phyloP scores from a whole-genome alignment of 2,888 invertebrate genomes.

The Periphyllus acericola region DNA sequence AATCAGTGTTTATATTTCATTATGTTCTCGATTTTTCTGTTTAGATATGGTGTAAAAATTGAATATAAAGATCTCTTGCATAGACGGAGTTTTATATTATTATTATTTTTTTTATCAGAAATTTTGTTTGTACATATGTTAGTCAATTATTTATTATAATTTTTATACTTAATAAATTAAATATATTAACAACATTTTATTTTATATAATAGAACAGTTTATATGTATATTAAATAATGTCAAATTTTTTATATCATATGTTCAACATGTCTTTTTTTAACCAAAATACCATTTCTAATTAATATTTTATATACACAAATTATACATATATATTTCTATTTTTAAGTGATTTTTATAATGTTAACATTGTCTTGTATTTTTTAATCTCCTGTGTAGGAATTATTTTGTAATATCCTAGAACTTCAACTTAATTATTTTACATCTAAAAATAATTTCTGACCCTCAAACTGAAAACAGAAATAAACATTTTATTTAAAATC shows the following conservation, averaged over 20 bases:
- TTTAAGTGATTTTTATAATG: conserved; percentile 32
- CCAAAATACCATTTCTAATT: conserved; percentile 25
- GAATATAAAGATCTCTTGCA: conserved; percentile 38
- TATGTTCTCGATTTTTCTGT: neutral
- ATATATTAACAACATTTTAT: conserved; percentile 26
- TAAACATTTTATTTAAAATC: conserved; percentile 27
- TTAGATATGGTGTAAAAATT: neutral
- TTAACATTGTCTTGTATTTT: neutral
- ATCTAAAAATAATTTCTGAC: neutral
- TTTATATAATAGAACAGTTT: conserved; percentile 17
- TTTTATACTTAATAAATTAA: conserved; percentile 37
- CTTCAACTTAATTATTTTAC: neutral
- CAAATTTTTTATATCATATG: neutral
- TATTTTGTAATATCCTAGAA: neutral
- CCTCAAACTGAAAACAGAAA: neutral
- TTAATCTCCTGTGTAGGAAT: conserved; percentile 13
- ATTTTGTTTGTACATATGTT: conserved; percentile 52
- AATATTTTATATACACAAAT: conserved; percentile 13
- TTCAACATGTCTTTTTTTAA: conserved; percentile 1
- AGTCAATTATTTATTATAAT: conserved; percentile 59
- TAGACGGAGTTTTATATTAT: conserved; percentile 17
- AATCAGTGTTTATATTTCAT: neutral
- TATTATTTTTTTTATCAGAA: conserved; percentile 21
- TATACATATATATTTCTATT: conserved; percentile 1
- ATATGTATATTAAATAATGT: conserved; percentile 20